Percentiles rank a stretch among this genome's conserved stretches.
These are phyloP conservation scores for Muschampia plurimacula DNA, from an alignment of 2,888 invertebrate genomes.

Conservation along the genomic window DNA sequence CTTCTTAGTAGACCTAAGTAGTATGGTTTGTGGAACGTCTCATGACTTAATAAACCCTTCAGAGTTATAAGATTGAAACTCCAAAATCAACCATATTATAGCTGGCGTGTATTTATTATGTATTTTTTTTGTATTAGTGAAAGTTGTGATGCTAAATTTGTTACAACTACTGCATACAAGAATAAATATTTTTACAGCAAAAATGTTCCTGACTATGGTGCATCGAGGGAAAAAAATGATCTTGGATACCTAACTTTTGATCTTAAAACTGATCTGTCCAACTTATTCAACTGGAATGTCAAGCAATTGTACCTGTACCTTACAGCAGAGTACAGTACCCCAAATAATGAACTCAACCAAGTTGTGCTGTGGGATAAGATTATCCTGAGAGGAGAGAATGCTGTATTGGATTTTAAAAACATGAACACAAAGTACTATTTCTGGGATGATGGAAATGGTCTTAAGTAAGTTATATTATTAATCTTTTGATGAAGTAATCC, in stretches of 20 bases:
- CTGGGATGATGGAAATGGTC: conserved; percentile 99
- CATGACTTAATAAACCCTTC: not conserved
- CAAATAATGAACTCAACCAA: conserved; percentile 94
- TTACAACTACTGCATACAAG: not conserved
- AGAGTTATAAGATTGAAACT: not conserved
- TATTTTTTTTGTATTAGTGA: too few species aligned
- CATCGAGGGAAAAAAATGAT: conserved; percentile 97
- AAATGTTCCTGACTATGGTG: conserved; percentile 98
- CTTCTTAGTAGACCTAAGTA: too few species aligned
- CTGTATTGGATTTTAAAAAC: conserved; percentile 96
- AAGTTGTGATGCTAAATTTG: not conserved
- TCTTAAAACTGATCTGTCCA: conserved; percentile 95
- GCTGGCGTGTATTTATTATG: too few species aligned
- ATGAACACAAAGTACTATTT: conserved; percentile 99
- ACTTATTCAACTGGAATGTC: conserved; percentile 99
- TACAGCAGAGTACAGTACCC: conserved; percentile 97
- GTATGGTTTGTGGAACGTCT: too few species aligned
- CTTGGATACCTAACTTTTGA: conserved; percentile 98
- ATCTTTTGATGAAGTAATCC: not conserved
- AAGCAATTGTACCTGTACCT: conserved; percentile 98
- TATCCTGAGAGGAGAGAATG: conserved; percentile 96
- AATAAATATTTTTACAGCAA: conserved; percentile 89
- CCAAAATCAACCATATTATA: too few species aligned
- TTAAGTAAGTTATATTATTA: conserved; percentile 88
- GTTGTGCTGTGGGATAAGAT: conserved; percentile 99